Evolutionary conservation across 2,797 vertebrate genomes (phyloP).

Genomic region (Benthosema pterotum): DNA sequence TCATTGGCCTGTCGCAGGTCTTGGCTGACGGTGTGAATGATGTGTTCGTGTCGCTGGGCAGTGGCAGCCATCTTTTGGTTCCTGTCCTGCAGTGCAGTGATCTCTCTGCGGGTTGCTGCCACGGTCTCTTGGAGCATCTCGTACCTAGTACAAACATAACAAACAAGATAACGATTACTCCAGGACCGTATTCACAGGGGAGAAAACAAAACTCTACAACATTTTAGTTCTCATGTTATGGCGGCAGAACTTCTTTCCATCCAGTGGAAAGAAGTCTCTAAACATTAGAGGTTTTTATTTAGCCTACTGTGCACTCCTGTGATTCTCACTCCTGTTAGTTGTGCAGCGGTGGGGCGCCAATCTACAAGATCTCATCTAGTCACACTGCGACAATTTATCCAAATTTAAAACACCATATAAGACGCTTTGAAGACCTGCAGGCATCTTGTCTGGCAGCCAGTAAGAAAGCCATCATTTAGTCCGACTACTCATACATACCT

Average conservation of each 20-base stretch:
- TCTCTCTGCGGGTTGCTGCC: slow-evolving; percentile 89
- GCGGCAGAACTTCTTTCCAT: not conserved
- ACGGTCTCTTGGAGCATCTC: slow-evolving; percentile 95
- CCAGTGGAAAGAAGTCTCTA: not conserved
- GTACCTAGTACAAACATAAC: slow-evolving; percentile 76
- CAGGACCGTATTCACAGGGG: not conserved
- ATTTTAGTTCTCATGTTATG: not conserved
- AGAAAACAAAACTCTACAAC: not conserved
- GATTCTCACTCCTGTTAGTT: too few relatives aligned
- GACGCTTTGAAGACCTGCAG: too few relatives aligned
- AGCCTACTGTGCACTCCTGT: too few relatives aligned
- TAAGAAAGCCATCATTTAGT: too few relatives aligned
- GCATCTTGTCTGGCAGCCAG: too few relatives aligned
- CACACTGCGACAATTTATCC: too few relatives aligned
- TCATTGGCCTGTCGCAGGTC: slow-evolving; percentile 91
- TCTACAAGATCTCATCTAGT: too few relatives aligned
- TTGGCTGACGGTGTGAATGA: slow-evolving; percentile 93
- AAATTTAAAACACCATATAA: too few relatives aligned
- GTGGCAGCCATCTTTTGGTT: slow-evolving; percentile 88
- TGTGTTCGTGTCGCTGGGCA: slow-evolving; percentile 89
- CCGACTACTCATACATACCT: slow-evolving; percentile 80
- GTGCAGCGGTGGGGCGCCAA: too few relatives aligned
- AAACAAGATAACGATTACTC: not conserved
- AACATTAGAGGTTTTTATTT: too few relatives aligned
- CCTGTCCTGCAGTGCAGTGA: slow-evolving; percentile 86